A percentile compares a stretch with the other conserved stretches of the same genome.
These are phyloP conservation scores for Microcebus murinus DNA, from an alignment of 2,113 vertebrate genomes.

Conservation along the genomic window DNA sequence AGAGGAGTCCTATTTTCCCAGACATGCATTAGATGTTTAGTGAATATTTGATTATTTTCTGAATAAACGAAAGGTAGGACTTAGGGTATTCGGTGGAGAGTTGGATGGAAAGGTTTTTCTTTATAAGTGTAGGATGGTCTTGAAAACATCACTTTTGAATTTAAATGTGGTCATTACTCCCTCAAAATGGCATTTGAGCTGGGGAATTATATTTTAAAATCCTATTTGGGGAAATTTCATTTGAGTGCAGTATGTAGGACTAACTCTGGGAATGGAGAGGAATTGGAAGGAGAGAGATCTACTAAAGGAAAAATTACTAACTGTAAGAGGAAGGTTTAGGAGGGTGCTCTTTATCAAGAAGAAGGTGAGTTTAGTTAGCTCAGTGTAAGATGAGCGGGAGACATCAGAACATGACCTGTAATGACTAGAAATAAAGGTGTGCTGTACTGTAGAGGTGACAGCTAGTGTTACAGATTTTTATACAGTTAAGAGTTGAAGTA, in stretches of 20 bases:
- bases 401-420: neutral
- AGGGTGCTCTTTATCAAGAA: neutral
- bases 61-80: conserved; percentile 34
- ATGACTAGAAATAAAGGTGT: neutral
- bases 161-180: conserved; percentile 19
- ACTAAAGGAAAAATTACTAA: neutral
- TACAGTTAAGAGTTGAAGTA: neutral
- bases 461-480: neutral
- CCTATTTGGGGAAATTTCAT: conserved; percentile 33
- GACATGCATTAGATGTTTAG: neutral
- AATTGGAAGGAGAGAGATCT: neutral
- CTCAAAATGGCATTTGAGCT: neutral
- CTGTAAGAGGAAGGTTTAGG: neutral
- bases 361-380: neutral
- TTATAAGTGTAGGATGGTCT: conserved; percentile 15
- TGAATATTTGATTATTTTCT: conserved; percentile 42
- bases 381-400: neutral
- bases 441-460: neutral
- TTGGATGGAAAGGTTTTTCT: neutral
- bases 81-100: neutral
- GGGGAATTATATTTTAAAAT: neutral
- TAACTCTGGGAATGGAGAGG: neutral
- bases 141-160: conserved; percentile 35
- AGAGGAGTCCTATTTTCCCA: conserved; percentile 31
- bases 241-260: neutral